Evolutionary conservation across 2,888 invertebrate species (phyloP).

Genomic region (Tachina fera): DNA sequence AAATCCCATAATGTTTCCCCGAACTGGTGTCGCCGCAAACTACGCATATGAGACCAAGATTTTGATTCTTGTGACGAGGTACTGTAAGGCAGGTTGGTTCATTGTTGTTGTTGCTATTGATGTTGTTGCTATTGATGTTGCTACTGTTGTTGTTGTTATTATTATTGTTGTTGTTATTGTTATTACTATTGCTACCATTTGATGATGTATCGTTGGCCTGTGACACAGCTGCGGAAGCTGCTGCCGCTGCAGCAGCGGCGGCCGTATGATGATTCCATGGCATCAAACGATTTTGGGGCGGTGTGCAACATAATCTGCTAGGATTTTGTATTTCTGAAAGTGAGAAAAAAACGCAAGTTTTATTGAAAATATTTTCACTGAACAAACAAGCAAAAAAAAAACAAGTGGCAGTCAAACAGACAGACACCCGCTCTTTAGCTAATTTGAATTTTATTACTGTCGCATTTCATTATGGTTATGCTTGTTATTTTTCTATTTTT

Average conservation of each 20-base stretch:
- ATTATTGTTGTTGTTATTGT: not conserved
- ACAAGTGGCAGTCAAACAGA: slow-evolving; percentile 32
- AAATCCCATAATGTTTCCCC: slow-evolving; percentile 98
- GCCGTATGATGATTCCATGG: slow-evolving; percentile 81
- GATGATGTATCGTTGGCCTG: slow-evolving; percentile 75
- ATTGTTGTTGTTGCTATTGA: slow-evolving; percentile 54
- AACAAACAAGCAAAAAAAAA: not conserved
- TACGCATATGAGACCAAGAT: slow-evolving; percentile 93
- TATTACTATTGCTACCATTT: slow-evolving; percentile 57
- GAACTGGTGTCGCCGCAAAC: slow-evolving; percentile 99
- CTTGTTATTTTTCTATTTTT: slow-evolving; percentile 46
- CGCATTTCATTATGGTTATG: slow-evolving; percentile 65
- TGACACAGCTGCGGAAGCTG: slow-evolving; percentile 72
- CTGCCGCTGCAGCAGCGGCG: slow-evolving; percentile 72
- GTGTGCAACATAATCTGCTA: slow-evolving; percentile 80
- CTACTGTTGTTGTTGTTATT: slow-evolving; percentile 39
- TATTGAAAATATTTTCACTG: slow-evolving; percentile 52
- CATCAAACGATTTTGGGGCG: slow-evolving; percentile 80
- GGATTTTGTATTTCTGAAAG: slow-evolving; percentile 79
- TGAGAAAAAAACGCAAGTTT: slow-evolving; percentile 58
- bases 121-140: not conserved
- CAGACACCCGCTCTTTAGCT: slow-evolving; percentile 61
- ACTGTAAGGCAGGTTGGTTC: slow-evolving; percentile 72
- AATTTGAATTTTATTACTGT: slow-evolving; percentile 71
- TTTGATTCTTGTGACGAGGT: slow-evolving; percentile 84